Evolutionary conservation across 2,797 vertebrate species (phyloP).

Genomic region (Coilia nasus): DNA sequence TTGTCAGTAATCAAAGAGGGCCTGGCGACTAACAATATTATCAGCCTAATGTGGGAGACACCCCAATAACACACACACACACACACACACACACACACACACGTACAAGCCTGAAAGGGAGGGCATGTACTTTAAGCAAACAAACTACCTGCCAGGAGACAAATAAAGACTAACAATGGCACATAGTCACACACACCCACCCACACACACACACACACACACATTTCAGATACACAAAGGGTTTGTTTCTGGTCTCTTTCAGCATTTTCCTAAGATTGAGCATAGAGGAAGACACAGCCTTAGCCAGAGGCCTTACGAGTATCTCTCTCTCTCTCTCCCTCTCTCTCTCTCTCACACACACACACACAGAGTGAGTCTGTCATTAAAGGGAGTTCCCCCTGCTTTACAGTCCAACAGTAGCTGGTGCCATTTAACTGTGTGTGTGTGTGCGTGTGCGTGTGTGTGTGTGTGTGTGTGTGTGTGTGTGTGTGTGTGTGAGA

Average conservation of each 20-base stretch:
- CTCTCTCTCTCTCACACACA: neutral
- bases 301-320: neutral
- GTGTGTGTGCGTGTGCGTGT: neutral
- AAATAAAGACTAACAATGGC: neutral
- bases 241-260: constrained; percentile 5
- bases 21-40: no score
- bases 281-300: neutral
- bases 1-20: neutral
- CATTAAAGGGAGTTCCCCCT: constrained; percentile 32
- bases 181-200: neutral
- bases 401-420: neutral
- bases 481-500: no score
- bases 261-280: constrained; percentile 7
- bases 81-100: constrained; percentile 30
- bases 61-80: neutral
- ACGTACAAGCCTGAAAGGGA: neutral
- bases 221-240: neutral
- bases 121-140: constrained; percentile 15
- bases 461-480: no score
- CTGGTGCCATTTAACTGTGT: constrained; percentile 4
- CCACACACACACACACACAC: constrained; percentile 23
- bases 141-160: constrained; percentile 16
- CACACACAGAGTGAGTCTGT: neutral
- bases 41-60: no score
- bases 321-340: constrained; percentile 18